phyloP scores from a whole-genome alignment of 2,113 vertebrate genomes.

The Brachyhypopomus occidentalis region DNA sequence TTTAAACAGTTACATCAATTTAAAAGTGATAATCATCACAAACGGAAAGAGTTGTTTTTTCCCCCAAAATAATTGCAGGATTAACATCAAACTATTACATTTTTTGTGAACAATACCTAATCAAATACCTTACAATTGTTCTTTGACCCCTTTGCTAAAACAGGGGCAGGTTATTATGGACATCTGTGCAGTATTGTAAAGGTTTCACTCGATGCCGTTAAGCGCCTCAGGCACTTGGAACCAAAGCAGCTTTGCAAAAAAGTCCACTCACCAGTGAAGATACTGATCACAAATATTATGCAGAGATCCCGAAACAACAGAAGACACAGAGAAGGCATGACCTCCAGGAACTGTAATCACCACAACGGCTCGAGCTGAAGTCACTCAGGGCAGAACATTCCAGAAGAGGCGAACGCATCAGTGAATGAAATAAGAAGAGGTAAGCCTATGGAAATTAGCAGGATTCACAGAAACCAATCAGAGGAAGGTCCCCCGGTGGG shows the following conservation, averaged over 20 bases:
- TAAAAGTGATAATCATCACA: too few relatives aligned
- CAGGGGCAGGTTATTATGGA: too few relatives aligned
- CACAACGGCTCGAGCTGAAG: conserved; percentile 22
- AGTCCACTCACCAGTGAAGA: conserved; percentile 65
- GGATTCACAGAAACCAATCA: conserved; percentile 70
- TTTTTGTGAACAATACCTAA: too few relatives aligned
- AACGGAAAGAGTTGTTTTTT: too few relatives aligned
- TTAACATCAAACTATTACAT: too few relatives aligned
- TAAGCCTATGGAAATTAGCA: conserved; percentile 53
- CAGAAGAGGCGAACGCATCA: not conserved
- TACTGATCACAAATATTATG: conserved; percentile 51
- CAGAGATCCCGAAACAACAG: conserved; percentile 37
- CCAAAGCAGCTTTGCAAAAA: conserved; percentile 1
- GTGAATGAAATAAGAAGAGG: not conserved
- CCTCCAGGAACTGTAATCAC: conserved; percentile 58
- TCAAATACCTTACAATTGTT: too few relatives aligned
- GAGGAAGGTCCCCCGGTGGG: conserved; percentile 62
- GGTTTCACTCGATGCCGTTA: not conserved
- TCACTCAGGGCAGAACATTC: conserved; percentile 18
- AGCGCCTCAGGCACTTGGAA: not conserved
- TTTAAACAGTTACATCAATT: too few relatives aligned
- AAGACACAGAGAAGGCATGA: conserved; percentile 52
- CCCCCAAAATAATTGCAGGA: too few relatives aligned
- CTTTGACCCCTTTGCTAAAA: too few relatives aligned
- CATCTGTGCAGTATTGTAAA: too few relatives aligned